phyloP scores from a whole-genome alignment of 2,797 vertebrate species.

The Buphagus erythrorhynchus region DNA sequence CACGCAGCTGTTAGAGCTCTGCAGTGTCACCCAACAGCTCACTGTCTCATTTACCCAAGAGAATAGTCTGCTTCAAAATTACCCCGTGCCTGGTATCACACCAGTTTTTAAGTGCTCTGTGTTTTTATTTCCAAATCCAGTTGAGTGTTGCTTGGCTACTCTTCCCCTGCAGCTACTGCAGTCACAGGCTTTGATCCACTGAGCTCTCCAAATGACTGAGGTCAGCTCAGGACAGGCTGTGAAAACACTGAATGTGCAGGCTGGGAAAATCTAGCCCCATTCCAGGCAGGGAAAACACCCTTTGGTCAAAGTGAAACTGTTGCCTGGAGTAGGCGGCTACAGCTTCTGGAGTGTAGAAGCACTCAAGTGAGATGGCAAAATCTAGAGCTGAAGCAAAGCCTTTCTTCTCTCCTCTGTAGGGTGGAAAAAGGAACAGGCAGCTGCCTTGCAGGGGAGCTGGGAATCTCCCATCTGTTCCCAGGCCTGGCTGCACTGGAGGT shows the following conservation, averaged over 20 bases:
- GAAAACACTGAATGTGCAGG: background rate
- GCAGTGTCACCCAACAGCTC: background rate
- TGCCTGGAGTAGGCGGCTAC: background rate
- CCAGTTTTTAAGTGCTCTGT: background rate
- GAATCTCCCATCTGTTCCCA: background rate
- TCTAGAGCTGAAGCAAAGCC: background rate
- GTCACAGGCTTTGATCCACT: background rate
- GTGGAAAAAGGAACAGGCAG: background rate
- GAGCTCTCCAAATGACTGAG: background rate
- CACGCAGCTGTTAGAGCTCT: background rate
- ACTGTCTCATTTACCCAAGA: background rate
- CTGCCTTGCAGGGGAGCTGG: background rate
- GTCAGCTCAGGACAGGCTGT: background rate
- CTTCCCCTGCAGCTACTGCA: background rate
- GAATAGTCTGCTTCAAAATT: background rate
- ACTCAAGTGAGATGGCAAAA: background rate
- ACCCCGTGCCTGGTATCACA: background rate
- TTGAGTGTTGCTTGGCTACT: background rate
- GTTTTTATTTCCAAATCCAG: background rate
- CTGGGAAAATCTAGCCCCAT: background rate
- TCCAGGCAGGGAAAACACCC: background rate
- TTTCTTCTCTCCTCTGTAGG: constrained; percentile 7
- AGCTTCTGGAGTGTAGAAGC: background rate
- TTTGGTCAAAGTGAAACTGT: background rate
- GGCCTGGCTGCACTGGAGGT: background rate